A percentile compares a stretch with the other conserved stretches of the same genome.
Conservation (phyloP, 92 coral and sea anemone species). For the Porites divaricata region DNA sequence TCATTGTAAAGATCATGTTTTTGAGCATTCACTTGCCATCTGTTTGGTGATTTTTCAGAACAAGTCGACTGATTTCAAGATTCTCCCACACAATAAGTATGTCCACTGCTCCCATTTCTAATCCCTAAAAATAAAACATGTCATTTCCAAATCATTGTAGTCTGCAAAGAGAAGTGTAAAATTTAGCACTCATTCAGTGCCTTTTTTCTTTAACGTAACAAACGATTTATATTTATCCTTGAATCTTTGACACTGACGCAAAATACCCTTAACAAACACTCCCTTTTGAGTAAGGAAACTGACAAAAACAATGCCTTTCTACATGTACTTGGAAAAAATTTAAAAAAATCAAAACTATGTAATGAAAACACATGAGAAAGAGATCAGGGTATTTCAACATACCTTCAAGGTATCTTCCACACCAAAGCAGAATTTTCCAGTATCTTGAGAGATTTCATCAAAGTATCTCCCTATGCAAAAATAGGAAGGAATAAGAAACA, state of each 20-base stretch:
- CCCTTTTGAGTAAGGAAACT: no score
- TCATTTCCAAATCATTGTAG: neutral
- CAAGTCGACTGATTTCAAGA: slow-evolving; percentile 89
- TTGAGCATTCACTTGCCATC: slow-evolving; percentile 71
- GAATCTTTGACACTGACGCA: no score
- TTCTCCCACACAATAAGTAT: slow-evolving; percentile 98
- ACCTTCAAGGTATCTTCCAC: slow-evolving; percentile 98
- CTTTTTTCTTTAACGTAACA: no score
- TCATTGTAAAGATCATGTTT: no score
- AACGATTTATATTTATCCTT: no score
- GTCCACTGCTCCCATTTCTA: slow-evolving; percentile 99
- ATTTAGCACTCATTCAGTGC: no score
- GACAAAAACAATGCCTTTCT: neutral
- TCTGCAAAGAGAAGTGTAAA: neutral
- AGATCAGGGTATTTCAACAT: neutral
- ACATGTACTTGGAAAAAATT: no score
- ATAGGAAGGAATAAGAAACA: neutral
- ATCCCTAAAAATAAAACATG: slow-evolving; percentile 60
- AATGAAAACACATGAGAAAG: neutral
- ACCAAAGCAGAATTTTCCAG: slow-evolving; percentile 98
- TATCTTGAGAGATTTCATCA: slow-evolving; percentile 99
- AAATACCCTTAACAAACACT: no score
- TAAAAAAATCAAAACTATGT: no score
- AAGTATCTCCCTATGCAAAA: slow-evolving; percentile 83
- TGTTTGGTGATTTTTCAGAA: slow-evolving; percentile 92